These are phyloP conservation scores for Drosophila subquinaria DNA, from an alignment of 2,888 invertebrate genomes.

Conservation along the genomic window DNA sequence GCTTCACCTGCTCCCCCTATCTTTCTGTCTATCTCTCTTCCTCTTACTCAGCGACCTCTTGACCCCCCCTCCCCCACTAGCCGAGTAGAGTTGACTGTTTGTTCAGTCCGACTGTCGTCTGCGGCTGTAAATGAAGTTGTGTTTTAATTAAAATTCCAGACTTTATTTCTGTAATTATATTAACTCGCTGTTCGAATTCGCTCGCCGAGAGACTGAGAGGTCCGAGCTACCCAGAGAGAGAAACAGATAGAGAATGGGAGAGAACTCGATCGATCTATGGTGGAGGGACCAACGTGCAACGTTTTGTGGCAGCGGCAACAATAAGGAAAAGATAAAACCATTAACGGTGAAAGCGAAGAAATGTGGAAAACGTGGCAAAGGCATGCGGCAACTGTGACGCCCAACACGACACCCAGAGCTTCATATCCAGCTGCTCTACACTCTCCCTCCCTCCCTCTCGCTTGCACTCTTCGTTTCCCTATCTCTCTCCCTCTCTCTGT, in stretches of 20 bases:
- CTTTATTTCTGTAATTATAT: conserved; percentile 83
- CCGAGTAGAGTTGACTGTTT: conserved; percentile 29
- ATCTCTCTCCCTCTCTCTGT: neutral
- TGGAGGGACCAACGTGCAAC: conserved; percentile 6
- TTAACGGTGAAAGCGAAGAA: conserved; percentile 75
- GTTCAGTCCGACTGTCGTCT: conserved; percentile 65
- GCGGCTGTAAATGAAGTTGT: conserved; percentile 81
- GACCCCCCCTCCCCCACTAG: no score
- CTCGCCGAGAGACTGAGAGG: conserved; percentile 21
- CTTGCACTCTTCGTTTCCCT: neutral
- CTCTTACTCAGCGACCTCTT: neutral
- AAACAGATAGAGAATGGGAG: neutral
- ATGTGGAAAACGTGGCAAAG: conserved; percentile 78
- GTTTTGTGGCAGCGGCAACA: conserved; percentile 40
- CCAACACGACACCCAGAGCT: conserved; percentile 14
- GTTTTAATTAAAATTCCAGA: conserved; percentile 84
- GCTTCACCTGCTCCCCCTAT: conserved; percentile 38
- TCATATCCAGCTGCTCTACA: conserved; percentile 16
- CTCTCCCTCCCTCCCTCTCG: conserved; percentile 2
- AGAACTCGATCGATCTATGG: conserved; percentile 58
- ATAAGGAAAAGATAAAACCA: conserved; percentile 76
- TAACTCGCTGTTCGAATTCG: conserved; percentile 79
- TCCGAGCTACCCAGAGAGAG: neutral
- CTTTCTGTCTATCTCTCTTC: neutral
- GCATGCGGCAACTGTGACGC: conserved; percentile 67